phyloP scores from a whole-genome alignment of 1,140 invertebrate species.

The Drosophila eugracilis region DNA sequence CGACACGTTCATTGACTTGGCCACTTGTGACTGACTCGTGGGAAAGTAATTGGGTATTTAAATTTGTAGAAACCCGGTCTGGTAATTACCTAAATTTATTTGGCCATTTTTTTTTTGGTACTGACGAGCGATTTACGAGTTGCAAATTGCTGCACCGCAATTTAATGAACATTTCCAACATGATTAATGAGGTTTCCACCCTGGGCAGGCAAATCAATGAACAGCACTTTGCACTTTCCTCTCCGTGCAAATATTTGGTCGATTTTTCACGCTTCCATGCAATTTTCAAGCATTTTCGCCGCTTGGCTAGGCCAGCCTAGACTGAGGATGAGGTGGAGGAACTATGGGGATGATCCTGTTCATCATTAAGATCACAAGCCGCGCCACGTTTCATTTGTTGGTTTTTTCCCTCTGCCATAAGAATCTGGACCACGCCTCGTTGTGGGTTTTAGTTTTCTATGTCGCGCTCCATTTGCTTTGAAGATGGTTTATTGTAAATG shows the following conservation, averaged over 20 bases:
- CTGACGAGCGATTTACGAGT: conserved; percentile 61
- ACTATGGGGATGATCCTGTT: conserved; percentile 17
- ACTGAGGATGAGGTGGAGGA: conserved; percentile 2
- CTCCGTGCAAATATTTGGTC: conserved; percentile 63
- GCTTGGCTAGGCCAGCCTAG: conserved; percentile 23
- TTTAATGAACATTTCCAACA: conserved; percentile 63
- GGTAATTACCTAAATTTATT: conserved; percentile 68
- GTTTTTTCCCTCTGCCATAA: conserved; percentile 4
- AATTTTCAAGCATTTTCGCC: conserved; percentile 66
- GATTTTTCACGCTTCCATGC: conserved; percentile 81
- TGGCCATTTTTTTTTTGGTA: conserved; percentile 29
- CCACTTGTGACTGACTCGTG: conserved; percentile 18
- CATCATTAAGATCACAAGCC: conserved; percentile 73
- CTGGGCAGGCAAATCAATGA: conserved; percentile 62
- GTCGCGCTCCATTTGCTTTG: conserved; percentile 76
- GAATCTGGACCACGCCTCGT: conserved; percentile 14
- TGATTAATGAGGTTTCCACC: conserved; percentile 72
- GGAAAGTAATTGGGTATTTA: conserved; percentile 66
- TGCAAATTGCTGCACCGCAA: conserved; percentile 62
- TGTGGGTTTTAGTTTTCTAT: conserved; percentile 53
- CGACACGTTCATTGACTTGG: conserved; percentile 71
- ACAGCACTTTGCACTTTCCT: conserved; percentile 49
- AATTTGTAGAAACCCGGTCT: conserved; percentile 21
- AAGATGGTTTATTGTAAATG: conserved; percentile 84
- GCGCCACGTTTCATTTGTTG: conserved; percentile 75